Evolutionary conservation across 2,113 vertebrate species (phyloP).

Genomic region (Chamaea fasciata): DNA sequence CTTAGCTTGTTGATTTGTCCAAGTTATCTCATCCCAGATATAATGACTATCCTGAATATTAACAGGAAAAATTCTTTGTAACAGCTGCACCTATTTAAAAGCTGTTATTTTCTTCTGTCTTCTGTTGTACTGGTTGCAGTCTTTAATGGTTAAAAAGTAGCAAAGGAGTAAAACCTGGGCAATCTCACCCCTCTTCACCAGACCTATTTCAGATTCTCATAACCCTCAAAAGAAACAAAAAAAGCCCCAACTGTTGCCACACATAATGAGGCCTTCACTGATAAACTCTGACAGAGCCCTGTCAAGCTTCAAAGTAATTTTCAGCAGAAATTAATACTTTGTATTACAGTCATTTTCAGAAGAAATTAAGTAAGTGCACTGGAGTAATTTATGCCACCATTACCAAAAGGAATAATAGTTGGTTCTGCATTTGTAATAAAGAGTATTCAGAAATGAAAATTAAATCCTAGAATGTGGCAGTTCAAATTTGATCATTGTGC

Average conservation of each 20-base stretch:
- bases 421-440: background rate
- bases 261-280: background rate
- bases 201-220: background rate
- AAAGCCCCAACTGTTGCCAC: constrained; percentile 6
- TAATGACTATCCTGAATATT: background rate
- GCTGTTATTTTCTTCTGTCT: background rate
- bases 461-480: background rate
- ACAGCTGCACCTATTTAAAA: constrained; percentile 26
- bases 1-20: constrained; percentile 39
- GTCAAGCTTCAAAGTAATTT: background rate
- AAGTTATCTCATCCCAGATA: constrained; percentile 41
- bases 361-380: background rate
- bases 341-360: background rate
- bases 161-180: background rate
- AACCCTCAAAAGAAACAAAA: constrained; percentile 9
- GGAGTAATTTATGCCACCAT: background rate
- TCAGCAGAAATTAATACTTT: background rate
- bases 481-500: background rate
- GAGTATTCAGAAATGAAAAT: background rate
- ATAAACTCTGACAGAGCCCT: constrained; percentile 16
- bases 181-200: background rate
- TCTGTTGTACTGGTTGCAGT: background rate
- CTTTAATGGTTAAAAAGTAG: background rate
- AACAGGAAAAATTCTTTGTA: background rate
- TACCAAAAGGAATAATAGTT: background rate